A percentile compares a stretch with the other conserved stretches of the same genome.
Conservation (phyloP, 2,797 vertebrate species). For the Lacerta bilineata region DNA sequence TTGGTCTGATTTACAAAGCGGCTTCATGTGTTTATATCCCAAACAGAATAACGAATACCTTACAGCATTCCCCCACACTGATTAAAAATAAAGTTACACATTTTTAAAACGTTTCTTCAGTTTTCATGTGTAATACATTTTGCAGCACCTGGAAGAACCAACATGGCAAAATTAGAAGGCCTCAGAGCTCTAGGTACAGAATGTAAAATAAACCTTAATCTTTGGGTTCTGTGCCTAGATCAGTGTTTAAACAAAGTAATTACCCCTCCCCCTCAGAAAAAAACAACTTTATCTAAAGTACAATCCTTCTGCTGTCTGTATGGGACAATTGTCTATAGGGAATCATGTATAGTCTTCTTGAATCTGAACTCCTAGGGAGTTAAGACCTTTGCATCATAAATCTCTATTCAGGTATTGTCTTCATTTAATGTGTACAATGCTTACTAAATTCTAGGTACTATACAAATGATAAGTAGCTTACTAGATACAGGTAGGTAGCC, state of each 20-base stretch:
- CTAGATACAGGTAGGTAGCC: background rate
- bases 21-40: background rate
- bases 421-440: background rate
- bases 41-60: background rate
- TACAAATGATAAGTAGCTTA: background rate
- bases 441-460: background rate
- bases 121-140: constrained; percentile 24
- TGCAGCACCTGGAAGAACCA: constrained; percentile 1
- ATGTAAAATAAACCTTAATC: background rate
- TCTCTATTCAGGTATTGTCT: background rate
- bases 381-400: background rate
- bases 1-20: background rate
- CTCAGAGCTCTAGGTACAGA: background rate
- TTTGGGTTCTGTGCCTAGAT: background rate
- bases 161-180: background rate
- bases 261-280: no score
- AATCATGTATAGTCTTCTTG: background rate
- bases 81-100: background rate
- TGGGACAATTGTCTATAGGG: background rate
- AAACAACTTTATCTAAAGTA: background rate
- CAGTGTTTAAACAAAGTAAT: background rate
- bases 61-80: background rate
- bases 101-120: background rate
- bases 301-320: background rate
- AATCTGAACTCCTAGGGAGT: background rate